Conservation (phyloP, 2,888 invertebrate species). For the Amphipoea lucens region DNA sequence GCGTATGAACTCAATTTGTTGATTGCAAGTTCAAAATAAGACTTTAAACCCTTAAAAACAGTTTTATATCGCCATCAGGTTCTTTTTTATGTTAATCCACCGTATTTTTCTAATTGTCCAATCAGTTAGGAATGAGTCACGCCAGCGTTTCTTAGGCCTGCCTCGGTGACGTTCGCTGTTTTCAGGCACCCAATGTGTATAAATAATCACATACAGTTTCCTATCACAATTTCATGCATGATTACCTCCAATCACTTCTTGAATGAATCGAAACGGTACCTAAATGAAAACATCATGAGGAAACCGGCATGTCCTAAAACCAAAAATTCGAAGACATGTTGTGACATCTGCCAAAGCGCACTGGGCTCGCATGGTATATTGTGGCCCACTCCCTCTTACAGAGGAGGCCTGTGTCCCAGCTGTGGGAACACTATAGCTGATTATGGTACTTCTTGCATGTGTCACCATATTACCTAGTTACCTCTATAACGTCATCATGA, state of each 20-base stretch:
- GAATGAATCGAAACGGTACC: not conserved
- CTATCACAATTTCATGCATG: not conserved
- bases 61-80: not conserved
- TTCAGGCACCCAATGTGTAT: not conserved
- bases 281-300: not conserved
- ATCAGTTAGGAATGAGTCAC: too few species aligned
- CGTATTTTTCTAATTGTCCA: too few species aligned
- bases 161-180: not conserved
- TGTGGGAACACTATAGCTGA: not conserved
- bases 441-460: not conserved
- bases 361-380: too few species aligned
- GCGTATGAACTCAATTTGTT: too few species aligned
- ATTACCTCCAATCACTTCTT: slow-evolving; percentile 6
- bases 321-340: too few species aligned
- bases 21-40: too few species aligned
- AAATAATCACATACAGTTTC: not conserved
- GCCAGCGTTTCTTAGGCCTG: too few species aligned
- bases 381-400: not conserved
- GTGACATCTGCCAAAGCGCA: too few species aligned
- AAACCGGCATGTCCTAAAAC: too few species aligned
- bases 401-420: not conserved
- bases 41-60: not conserved
- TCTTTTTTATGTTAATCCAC: too few species aligned
- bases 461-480: slow-evolving; percentile 35
- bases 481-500: slow-evolving; percentile 27